phyloP scores from a whole-genome alignment of 2,113 vertebrate genomes.

The Crotalus viridis region DNA sequence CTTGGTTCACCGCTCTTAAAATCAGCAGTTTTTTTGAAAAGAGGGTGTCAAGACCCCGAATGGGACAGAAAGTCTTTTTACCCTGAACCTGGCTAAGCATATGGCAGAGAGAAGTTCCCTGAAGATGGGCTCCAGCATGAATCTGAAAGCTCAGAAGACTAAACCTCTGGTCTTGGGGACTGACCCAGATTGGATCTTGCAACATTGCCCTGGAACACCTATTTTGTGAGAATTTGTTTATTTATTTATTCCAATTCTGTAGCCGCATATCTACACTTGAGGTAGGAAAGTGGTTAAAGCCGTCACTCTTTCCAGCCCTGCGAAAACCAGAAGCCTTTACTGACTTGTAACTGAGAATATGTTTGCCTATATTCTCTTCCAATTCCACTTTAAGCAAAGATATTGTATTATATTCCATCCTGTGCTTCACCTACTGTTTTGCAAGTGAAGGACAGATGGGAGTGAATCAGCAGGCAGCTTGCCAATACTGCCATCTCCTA shows the following conservation, averaged over 20 bases:
- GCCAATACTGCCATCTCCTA: not conserved
- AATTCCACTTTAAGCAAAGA: not conserved
- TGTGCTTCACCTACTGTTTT: not conserved
- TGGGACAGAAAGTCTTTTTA: not conserved
- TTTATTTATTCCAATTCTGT: not conserved
- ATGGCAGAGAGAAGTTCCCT: not conserved
- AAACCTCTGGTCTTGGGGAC: not conserved
- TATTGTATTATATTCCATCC: constrained; percentile 3
- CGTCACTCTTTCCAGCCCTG: not conserved
- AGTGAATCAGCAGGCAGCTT: constrained; percentile 4
- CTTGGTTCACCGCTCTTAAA: not conserved
- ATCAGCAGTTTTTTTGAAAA: not conserved
- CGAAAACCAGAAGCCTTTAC: not conserved
- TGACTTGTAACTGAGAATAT: not conserved
- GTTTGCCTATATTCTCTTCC: not conserved
- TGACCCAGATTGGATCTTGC: not conserved
- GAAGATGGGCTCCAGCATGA: not conserved
- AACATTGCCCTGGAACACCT: not conserved
- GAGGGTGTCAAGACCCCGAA: not conserved
- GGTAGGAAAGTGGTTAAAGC: not conserved
- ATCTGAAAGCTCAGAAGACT: not conserved
- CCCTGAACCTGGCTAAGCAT: too few species aligned
- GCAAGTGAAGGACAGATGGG: not conserved
- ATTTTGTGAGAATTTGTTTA: not conserved
- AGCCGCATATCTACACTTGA: not conserved